These are phyloP conservation scores for Drosophila persimilis DNA, from an alignment of 1,140 invertebrate species.

Conservation along the genomic window DNA sequence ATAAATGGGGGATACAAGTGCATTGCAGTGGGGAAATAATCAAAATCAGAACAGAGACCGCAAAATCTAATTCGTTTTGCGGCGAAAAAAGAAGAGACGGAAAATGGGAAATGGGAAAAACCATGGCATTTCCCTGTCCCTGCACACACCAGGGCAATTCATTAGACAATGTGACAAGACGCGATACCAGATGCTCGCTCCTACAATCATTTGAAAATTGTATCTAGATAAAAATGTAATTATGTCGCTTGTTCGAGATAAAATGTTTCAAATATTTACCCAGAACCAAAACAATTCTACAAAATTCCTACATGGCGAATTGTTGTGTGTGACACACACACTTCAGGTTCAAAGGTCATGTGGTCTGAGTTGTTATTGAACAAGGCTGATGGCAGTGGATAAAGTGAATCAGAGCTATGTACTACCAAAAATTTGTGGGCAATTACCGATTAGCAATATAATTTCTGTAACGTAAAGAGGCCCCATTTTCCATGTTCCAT, in stretches of 20 bases:
- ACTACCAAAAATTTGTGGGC: too few species aligned
- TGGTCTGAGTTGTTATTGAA: background rate
- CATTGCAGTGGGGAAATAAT: constrained; percentile 10
- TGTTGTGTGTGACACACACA: background rate
- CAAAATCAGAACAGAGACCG: constrained; percentile 29
- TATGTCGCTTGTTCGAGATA: constrained; percentile 25
- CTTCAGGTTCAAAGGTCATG: constrained; percentile 10
- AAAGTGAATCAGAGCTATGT: background rate
- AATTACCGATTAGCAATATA: too few species aligned
- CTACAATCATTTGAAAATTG: background rate
- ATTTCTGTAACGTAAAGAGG: too few species aligned
- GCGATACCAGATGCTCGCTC: constrained; percentile 6
- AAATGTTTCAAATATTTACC: constrained; percentile 21
- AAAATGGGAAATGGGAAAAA: constrained; percentile 8
- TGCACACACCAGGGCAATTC: constrained; percentile 22
- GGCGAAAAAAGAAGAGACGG: constrained; percentile 13
- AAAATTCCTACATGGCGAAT: background rate
- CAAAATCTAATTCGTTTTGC: constrained; percentile 34
- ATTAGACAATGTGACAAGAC: constrained; percentile 26
- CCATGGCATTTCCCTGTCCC: constrained; percentile 9
- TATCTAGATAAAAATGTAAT: constrained; percentile 42
- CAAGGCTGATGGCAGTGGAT: constrained; percentile 1
- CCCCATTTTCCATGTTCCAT: too few species aligned
- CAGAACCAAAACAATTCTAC: constrained; percentile 19
- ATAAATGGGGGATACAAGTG: constrained; percentile 5